phyloP scores from a whole-genome alignment of 2,797 vertebrate species.

The Lacerta viridis region DNA sequence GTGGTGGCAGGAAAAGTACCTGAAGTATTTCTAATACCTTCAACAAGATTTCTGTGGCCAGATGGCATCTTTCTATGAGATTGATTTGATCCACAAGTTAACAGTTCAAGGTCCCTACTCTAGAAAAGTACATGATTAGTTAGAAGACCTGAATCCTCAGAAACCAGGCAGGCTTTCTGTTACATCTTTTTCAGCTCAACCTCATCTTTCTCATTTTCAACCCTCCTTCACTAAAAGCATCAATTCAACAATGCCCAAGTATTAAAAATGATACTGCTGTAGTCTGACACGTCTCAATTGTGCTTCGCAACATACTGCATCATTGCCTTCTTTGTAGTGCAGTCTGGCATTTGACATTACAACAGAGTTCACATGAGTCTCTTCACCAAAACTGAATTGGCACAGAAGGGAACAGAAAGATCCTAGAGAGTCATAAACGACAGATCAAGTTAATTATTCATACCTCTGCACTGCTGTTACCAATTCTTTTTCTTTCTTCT shows the following conservation, averaged over 20 bases:
- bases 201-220: not conserved
- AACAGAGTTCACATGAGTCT: conserved; percentile 9
- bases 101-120: conserved; percentile 23
- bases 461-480: conserved; percentile 94
- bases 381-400: not conserved
- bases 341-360: not conserved
- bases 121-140: not conserved
- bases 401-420: not conserved
- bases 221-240: not conserved
- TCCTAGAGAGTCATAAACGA: not conserved
- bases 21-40: not conserved
- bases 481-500: conserved; percentile 91
- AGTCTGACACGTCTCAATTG: not conserved
- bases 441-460: conserved; percentile 26
- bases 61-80: not conserved
- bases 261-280: not conserved
- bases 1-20: not conserved
- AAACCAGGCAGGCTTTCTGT: conserved; percentile 7
- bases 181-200: not conserved
- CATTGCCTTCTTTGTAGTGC: not conserved
- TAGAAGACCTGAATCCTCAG: not conserved
- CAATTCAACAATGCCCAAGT: not conserved
- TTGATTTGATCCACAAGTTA: not conserved
- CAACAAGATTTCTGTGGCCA: not conserved
- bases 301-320: conserved; percentile 1